Conservation (phyloP, 2,797 vertebrate genomes). For the Phyllotis vaccarum region DNA sequence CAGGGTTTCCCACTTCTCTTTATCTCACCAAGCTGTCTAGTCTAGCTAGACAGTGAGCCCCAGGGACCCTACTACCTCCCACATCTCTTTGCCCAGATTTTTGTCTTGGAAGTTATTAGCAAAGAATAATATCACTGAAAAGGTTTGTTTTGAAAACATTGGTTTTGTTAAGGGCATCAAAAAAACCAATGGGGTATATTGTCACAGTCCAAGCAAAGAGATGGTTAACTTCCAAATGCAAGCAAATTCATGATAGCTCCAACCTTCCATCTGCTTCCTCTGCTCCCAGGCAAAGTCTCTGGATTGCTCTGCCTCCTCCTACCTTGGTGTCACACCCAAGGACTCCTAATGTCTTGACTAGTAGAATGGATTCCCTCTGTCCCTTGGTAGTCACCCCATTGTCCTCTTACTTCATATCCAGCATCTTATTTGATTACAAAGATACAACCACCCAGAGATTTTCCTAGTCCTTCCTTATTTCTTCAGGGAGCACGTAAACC, state of each 20-base stretch:
- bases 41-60: background rate
- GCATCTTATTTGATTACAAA: conserved; percentile 43
- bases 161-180: background rate
- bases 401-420: background rate
- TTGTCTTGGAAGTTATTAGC: background rate
- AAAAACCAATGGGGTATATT: background rate
- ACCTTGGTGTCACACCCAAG: background rate
- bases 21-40: background rate
- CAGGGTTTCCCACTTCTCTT: background rate
- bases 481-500: conserved; percentile 23
- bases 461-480: background rate
- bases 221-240: background rate
- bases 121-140: background rate
- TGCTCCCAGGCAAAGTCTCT: background rate
- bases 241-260: fast-evolving
- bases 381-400: background rate
- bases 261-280: background rate
- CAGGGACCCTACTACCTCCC: background rate
- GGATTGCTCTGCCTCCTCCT: background rate
- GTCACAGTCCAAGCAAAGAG: background rate
- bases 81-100: background rate
- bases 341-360: background rate
- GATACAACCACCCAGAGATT: background rate
- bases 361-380: background rate
- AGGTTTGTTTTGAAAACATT: conserved; percentile 50